Evolutionary conservation across 2,113 vertebrate genomes (phyloP).

Genomic region (Cettia cetti): DNA sequence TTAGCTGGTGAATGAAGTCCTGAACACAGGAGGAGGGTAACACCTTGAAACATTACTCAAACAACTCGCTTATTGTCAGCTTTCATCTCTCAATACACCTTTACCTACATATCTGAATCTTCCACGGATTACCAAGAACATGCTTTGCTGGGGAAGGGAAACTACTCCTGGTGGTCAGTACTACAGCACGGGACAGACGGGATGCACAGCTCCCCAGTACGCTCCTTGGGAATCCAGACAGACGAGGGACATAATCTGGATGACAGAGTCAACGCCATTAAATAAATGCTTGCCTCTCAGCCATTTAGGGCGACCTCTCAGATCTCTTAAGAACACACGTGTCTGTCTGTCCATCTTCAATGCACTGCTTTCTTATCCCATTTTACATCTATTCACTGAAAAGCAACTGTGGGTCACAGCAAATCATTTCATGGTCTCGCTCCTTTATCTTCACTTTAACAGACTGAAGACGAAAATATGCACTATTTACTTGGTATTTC

Average conservation of each 20-base stretch:
- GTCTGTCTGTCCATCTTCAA: not conserved
- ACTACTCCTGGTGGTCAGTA: not conserved
- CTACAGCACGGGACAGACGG: not conserved
- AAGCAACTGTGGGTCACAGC: not conserved
- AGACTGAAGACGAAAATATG: not conserved
- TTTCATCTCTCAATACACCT: not conserved
- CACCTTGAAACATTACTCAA: not conserved
- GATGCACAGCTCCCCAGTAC: not conserved
- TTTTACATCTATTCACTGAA: not conserved
- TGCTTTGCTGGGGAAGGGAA: not conserved
- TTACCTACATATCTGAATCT: not conserved
- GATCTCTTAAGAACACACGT: not conserved
- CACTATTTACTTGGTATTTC: not conserved
- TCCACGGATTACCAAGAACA: not conserved
- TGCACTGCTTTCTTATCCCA: not conserved
- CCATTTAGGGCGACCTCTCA: not conserved
- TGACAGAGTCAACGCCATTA: not conserved
- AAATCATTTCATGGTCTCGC: not conserved
- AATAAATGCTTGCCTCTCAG: not conserved
- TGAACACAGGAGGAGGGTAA: not conserved
- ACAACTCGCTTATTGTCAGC: not conserved
- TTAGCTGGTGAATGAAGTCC: slow-evolving; percentile 23
- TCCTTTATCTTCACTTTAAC: not conserved
- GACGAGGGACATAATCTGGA: not conserved
- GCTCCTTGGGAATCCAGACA: not conserved